Evolutionary conservation across 2,797 vertebrate species (phyloP).

Genomic region (Mus spretus): DNA sequence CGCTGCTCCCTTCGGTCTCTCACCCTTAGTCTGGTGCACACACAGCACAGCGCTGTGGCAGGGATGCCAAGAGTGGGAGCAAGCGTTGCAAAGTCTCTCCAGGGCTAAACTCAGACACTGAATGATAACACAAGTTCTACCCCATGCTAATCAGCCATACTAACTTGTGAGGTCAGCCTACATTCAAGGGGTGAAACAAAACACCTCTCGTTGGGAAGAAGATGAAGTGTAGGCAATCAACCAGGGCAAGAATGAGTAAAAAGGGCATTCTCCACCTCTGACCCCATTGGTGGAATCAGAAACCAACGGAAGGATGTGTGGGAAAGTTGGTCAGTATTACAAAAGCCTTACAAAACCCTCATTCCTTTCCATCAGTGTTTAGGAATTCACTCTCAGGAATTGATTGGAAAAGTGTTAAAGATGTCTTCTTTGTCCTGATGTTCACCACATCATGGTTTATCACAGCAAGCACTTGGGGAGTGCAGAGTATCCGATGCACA

Average conservation of each 20-base stretch:
- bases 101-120: background rate
- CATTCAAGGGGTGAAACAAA: background rate
- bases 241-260: background rate
- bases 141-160: background rate
- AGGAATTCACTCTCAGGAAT: constrained; percentile 11
- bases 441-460: background rate
- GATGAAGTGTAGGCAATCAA: background rate
- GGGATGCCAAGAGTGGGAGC: background rate
- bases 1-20: background rate
- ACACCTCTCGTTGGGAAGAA: background rate
- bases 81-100: background rate
- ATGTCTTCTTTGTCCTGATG: background rate
- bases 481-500: background rate
- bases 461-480: constrained; percentile 13
- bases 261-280: background rate
- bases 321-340: background rate
- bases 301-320: background rate
- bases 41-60: background rate
- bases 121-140: background rate
- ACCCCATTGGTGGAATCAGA: background rate
- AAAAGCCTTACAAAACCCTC: constrained; percentile 2
- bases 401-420: background rate
- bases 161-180: background rate
- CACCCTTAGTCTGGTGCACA: background rate
- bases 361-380: background rate